These are phyloP conservation scores for Eupithecia centaureata DNA, from an alignment of 2,888 invertebrate genomes.

Conservation along the genomic window DNA sequence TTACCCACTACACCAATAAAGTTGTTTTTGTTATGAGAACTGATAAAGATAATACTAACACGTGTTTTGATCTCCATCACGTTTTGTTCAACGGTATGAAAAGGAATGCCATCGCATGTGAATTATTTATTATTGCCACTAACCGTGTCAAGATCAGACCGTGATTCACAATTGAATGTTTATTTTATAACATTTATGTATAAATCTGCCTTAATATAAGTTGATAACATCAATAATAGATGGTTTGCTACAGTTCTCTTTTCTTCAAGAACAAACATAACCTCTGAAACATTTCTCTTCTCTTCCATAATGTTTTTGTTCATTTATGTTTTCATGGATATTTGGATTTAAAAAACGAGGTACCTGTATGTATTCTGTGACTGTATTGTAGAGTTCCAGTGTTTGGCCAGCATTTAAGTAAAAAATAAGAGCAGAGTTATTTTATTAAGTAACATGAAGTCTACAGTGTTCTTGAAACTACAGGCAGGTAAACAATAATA, in stretches of 20 bases:
- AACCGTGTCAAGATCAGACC: slow-evolving; percentile 52
- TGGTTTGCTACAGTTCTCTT: background rate
- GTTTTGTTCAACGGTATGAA: slow-evolving; percentile 13
- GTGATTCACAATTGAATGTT: slow-evolving; percentile 43
- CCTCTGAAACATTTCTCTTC: no score
- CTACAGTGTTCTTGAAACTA: no score
- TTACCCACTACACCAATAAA: background rate
- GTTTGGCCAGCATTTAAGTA: no score
- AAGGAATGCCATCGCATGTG: slow-evolving; percentile 28
- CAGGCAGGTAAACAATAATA: no score
- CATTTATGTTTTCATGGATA: no score
- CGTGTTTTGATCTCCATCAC: slow-evolving; percentile 21
- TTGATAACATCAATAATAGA: background rate
- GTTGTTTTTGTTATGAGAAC: background rate
- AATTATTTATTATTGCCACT: slow-evolving; percentile 30
- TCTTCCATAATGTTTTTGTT: no score
- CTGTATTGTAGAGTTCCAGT: no score
- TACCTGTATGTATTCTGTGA: no score
- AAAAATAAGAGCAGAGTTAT: no score
- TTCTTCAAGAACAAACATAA: background rate
- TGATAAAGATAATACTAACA: background rate
- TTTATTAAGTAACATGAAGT: no score
- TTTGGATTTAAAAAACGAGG: no score
- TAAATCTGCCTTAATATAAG: background rate
- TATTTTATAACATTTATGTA: background rate